phyloP scores from a whole-genome alignment of 1,140 invertebrate genomes.

The Vanessa tameamea region DNA sequence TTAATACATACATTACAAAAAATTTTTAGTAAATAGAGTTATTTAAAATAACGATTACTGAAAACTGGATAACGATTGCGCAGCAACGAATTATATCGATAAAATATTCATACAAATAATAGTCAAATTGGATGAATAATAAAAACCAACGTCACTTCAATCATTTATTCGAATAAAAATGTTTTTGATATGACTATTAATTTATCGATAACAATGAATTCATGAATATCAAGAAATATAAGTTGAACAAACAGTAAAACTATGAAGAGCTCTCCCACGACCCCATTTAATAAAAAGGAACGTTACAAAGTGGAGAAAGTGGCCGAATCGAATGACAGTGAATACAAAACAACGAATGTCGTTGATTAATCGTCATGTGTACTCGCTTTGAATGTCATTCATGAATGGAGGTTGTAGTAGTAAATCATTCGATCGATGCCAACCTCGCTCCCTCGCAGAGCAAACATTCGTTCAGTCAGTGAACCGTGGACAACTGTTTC shows the following conservation, averaged over 20 bases:
- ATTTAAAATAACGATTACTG: too few relatives aligned
- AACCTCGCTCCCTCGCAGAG: constrained; percentile 19
- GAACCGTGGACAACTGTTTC: constrained; percentile 33
- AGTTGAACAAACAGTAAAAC: background rate
- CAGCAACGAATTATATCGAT: too few relatives aligned
- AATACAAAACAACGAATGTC: constrained; percentile 45
- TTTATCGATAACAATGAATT: too few relatives aligned
- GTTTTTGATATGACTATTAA: too few relatives aligned
- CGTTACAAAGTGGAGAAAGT: constrained; percentile 25
- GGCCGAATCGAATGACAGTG: constrained; percentile 36
- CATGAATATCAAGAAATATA: too few relatives aligned
- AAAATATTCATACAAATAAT: too few relatives aligned
- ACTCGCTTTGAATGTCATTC: constrained; percentile 46
- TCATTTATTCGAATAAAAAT: too few relatives aligned
- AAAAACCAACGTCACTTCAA: too few relatives aligned
- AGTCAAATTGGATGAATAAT: too few relatives aligned
- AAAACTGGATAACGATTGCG: too few relatives aligned
- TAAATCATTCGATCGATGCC: constrained; percentile 53
- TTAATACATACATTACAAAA: too few relatives aligned
- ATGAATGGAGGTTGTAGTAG: constrained; percentile 51
- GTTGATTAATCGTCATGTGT: constrained; percentile 51
- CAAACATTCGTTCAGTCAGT: constrained; percentile 36
- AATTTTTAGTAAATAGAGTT: too few relatives aligned
- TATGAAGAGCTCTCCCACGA: background rate
- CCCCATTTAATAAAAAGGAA: background rate